Base-by-base conservation (phyloP, 2,888 invertebrate species). In the Ormia ochracea region DNA sequence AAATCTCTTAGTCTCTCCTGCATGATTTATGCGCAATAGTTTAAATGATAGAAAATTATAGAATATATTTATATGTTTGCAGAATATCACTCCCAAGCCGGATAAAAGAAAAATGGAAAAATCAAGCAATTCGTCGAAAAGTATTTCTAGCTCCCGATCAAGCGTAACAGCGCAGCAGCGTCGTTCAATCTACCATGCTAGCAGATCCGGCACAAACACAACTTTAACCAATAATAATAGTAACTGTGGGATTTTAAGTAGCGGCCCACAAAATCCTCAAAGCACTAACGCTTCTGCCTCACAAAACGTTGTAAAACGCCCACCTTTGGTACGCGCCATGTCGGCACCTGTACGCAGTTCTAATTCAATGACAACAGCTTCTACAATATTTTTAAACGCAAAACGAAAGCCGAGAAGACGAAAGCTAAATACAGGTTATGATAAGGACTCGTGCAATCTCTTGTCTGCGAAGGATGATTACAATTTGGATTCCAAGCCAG, bases 291-390 rank as follows among this genome's bases (percentile, higher is more conserved):
- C 83, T 14, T 83, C 85, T 14, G 85, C 87, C 23, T 85, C 88
- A 3, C 56, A 87, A 68, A 87, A 85, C 1, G 84, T 88, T 36
- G 86, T 87, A 76, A 81, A 72, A 48, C 87, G 88, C 54, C 87
- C 89, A 70, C 89, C 89, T 26, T 83, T 90, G 84, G 85, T 89
- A 72, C 89, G 90, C 83, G 90, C 90, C 84, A 90, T 90, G 90
- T 90, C 90, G 81, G 90, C 90, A 81, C 90, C 90, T 63, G 89
- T 90, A 59, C 90, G 89, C 9, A 83, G 85, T 69, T 66, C 85
- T 75, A 87, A 88, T 82, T 88, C 86, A 78, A 86, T 81, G 43
- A 56, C 75, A 6, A 84, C 85, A 83, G 84, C 84, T 80, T 79
- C 84, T 69, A 80, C 83, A 72, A 81, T 85, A 12, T 79, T 87